Percentiles rank a stretch among this genome's conserved stretches.
phyloP scores from a whole-genome alignment of 92 coral and sea anemone genomes.

The Epizoanthus scotinus region DNA sequence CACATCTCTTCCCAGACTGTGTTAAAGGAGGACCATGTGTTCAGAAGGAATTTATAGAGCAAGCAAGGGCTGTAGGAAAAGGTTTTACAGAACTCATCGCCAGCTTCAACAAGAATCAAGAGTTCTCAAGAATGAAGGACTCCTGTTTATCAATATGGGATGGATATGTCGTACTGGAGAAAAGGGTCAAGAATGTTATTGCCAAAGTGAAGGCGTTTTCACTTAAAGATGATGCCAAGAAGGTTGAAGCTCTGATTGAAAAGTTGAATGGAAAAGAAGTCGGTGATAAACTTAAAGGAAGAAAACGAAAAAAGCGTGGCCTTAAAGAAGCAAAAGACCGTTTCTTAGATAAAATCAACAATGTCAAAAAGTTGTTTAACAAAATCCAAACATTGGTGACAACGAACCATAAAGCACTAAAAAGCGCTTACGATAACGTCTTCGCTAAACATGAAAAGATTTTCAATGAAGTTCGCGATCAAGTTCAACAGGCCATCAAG shows the following conservation, averaged over 20 bases:
- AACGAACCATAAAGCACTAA: slow-evolving; percentile 66
- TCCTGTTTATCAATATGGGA: slow-evolving; percentile 74
- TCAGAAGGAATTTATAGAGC: slow-evolving; percentile 80
- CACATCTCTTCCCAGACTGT: slow-evolving; percentile 70
- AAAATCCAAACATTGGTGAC: slow-evolving; percentile 65
- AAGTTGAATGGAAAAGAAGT: slow-evolving; percentile 77
- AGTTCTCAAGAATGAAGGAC: slow-evolving; percentile 73
- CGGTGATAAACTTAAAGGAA: slow-evolving; percentile 33
- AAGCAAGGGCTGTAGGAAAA: slow-evolving; percentile 77
- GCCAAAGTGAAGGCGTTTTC: slow-evolving; percentile 78
- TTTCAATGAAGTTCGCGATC: slow-evolving; percentile 67
- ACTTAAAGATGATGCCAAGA: slow-evolving; percentile 82
- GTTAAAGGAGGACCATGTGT: slow-evolving; percentile 83
- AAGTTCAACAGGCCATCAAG: slow-evolving; percentile 67
- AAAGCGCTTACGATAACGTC: slow-evolving; percentile 73
- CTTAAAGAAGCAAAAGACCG: slow-evolving; percentile 34
- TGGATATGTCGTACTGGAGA: slow-evolving; percentile 66
- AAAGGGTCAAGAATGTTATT: slow-evolving; percentile 72
- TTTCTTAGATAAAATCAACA: slow-evolving; percentile 43
- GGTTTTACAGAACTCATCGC: slow-evolving; percentile 57
- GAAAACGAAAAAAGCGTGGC: slow-evolving; percentile 46
- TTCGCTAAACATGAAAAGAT: slow-evolving; percentile 67
- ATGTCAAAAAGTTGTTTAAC: slow-evolving; percentile 62
- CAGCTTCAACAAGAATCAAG: slow-evolving; percentile 67
- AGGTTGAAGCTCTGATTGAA: slow-evolving; percentile 72